A percentile compares a stretch with the other conserved stretches of the same genome.
Conservation (phyloP, 1,140 invertebrate genomes). For the Pissodes strobi region DNA sequence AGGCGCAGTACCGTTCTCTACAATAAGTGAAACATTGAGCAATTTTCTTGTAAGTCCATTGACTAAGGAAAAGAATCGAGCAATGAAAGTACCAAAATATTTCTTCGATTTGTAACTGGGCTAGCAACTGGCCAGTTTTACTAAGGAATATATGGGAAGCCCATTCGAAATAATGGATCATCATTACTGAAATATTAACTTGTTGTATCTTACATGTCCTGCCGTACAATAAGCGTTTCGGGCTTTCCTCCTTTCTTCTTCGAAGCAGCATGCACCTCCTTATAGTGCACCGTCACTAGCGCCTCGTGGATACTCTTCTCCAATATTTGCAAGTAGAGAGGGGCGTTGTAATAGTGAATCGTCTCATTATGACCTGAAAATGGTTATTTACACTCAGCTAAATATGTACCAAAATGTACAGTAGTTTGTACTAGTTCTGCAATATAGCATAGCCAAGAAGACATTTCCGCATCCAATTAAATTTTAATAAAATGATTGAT, state of each 20-base stretch:
- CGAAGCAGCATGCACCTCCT: slow-evolving; percentile 33
- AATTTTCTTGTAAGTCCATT: too few relatives aligned
- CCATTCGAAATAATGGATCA: too few relatives aligned
- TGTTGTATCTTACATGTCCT: slow-evolving; percentile 24
- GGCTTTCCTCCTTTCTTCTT: slow-evolving; percentile 7
- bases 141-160: too few relatives aligned
- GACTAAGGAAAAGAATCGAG: too few relatives aligned
- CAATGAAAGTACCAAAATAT: too few relatives aligned
- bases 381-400: neutral
- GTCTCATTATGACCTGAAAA: slow-evolving; percentile 60
- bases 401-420: too few relatives aligned
- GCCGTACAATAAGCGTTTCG: neutral
- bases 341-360: slow-evolving; percentile 71
- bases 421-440: too few relatives aligned
- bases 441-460: neutral
- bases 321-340: slow-evolving; percentile 73
- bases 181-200: too few relatives aligned
- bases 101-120: too few relatives aligned
- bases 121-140: too few relatives aligned
- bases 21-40: too few relatives aligned
- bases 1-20: too few relatives aligned
- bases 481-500: neutral
- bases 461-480: neutral
- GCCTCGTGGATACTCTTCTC: slow-evolving; percentile 62
- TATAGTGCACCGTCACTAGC: slow-evolving; percentile 60